A percentile compares a stretch with the other conserved stretches of the same genome.
Conservation (phyloP, 2,888 invertebrate genomes). For the Pseudeuparius sepicola region DNA sequence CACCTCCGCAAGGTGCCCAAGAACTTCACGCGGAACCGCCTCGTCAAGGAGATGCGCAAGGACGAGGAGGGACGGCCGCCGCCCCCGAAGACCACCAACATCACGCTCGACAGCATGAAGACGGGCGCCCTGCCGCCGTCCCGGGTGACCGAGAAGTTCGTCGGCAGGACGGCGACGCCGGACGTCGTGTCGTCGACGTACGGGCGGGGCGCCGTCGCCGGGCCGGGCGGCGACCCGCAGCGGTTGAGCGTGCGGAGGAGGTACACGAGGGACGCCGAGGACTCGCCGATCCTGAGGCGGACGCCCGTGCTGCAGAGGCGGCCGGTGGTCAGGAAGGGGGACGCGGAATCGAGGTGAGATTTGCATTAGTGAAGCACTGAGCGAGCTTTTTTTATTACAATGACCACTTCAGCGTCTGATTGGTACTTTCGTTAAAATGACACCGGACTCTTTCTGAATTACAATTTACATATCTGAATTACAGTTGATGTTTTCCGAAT, state of each 20-base stretch:
- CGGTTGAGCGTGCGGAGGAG: conserved; percentile 22
- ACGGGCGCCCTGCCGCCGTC: conserved; percentile 24
- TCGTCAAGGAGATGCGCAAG: conserved; percentile 28
- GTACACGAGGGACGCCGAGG: conserved; percentile 24
- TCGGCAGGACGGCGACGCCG: conserved; percentile 25
- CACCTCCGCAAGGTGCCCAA: conserved; percentile 35
- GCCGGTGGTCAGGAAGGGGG: not conserved
- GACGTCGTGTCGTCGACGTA: conserved; percentile 29
- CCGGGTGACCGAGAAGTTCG: conserved; percentile 33
- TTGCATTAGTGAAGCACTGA: no score
- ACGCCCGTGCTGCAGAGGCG: conserved; percentile 26
- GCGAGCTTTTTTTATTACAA: no score
- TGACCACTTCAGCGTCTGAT: no score
- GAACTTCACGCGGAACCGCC: conserved; percentile 36
- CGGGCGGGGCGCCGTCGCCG: conserved; percentile 6
- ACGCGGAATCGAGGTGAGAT: conserved; percentile 14
- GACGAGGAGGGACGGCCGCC: not conserved
- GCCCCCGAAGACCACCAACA: not conserved
- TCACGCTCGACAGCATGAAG: conserved; percentile 19
- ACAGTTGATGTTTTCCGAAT: no score
- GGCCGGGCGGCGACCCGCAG: conserved; percentile 8
- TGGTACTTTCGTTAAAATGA: no score
- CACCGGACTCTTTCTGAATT: no score
- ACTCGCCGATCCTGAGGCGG: conserved; percentile 18
- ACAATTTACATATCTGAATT: no score